phyloP scores from a whole-genome alignment of 2,888 invertebrate genomes.

The Zele albiditarsus region DNA sequence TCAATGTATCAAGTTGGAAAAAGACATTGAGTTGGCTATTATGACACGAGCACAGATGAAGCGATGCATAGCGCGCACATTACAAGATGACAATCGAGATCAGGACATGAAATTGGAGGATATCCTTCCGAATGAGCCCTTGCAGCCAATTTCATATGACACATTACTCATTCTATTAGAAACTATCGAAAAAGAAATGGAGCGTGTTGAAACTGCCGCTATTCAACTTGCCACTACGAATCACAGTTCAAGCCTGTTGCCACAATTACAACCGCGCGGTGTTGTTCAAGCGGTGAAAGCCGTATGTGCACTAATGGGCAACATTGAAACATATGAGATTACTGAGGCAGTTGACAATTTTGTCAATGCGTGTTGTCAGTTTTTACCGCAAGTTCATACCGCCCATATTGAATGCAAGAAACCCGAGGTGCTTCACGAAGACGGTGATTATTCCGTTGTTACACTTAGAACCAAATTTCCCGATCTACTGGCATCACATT shows the following conservation, averaged over 20 bases:
- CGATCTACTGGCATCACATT: slow-evolving; percentile 79
- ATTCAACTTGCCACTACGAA: slow-evolving; percentile 70
- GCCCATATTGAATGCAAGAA: slow-evolving; percentile 71
- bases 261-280: slow-evolving; percentile 78
- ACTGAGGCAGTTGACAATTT: slow-evolving; percentile 83
- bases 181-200: slow-evolving; percentile 87
- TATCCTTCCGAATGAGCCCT: slow-evolving; percentile 83
- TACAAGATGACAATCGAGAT: slow-evolving; percentile 86
- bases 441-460: slow-evolving; percentile 82
- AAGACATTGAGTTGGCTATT: slow-evolving; percentile 83
- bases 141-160: slow-evolving; percentile 85
- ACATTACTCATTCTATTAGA: slow-evolving; percentile 89
- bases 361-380: slow-evolving; percentile 77
- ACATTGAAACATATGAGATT: slow-evolving; percentile 91
- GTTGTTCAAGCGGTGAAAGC: slow-evolving; percentile 94
- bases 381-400: slow-evolving; percentile 68
- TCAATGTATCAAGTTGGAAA: slow-evolving; percentile 92
- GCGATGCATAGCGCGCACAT: slow-evolving; percentile 84
- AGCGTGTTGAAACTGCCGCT: slow-evolving; percentile 81
- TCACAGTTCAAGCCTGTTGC: slow-evolving; percentile 67
- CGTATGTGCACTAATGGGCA: slow-evolving; percentile 90
- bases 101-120: slow-evolving; percentile 85
- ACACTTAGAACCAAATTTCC: slow-evolving; percentile 75
- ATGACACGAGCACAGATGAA: slow-evolving; percentile 78
- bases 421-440: slow-evolving; percentile 81